Percentiles rank a stretch among this genome's conserved stretches.
These are phyloP conservation scores for Nemopilema nomurai DNA, from an alignment of 30 jellyfish, hydroid and myxozoan species.

Conservation along the genomic window DNA sequence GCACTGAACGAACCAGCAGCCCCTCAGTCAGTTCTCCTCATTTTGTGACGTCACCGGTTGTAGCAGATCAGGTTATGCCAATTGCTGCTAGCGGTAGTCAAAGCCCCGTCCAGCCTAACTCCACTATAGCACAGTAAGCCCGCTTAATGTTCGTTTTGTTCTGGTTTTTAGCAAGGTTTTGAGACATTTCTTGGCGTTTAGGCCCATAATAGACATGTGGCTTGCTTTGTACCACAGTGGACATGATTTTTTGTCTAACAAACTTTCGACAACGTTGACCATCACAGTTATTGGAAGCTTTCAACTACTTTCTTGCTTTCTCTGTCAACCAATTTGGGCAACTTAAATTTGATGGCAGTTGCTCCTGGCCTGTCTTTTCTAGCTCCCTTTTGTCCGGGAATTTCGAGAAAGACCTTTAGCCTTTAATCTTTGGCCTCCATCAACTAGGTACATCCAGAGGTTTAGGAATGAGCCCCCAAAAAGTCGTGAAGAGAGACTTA, in stretches of 20 bases:
- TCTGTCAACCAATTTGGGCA: no score
- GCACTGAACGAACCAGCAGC: constrained; percentile 56
- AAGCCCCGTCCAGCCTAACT: not conserved
- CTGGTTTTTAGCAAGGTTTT: not conserved
- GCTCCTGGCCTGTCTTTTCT: not conserved
- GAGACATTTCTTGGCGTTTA: no score
- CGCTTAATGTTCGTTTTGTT: not conserved
- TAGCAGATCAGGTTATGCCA: not conserved
- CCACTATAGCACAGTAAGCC: constrained; percentile 51
- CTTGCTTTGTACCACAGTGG: no score
- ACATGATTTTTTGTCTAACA: no score
- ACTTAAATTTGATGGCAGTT: no score
- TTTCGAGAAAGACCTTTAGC: not conserved
- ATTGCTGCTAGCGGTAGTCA: not conserved
- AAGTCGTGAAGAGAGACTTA: constrained; percentile 41
- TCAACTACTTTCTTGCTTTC: no score
- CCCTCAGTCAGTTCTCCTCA: constrained; percentile 10
- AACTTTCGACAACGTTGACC: no score
- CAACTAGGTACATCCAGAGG: constrained; percentile 54
- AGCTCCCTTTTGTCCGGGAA: not conserved
- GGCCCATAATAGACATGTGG: not conserved
- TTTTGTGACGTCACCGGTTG: not conserved
- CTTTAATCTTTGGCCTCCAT: not conserved
- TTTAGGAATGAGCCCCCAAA: constrained; percentile 78
- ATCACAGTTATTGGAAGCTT: no score